These are phyloP conservation scores for Pica pica DNA, from an alignment of 2,113 vertebrate genomes.

Conservation along the genomic window DNA sequence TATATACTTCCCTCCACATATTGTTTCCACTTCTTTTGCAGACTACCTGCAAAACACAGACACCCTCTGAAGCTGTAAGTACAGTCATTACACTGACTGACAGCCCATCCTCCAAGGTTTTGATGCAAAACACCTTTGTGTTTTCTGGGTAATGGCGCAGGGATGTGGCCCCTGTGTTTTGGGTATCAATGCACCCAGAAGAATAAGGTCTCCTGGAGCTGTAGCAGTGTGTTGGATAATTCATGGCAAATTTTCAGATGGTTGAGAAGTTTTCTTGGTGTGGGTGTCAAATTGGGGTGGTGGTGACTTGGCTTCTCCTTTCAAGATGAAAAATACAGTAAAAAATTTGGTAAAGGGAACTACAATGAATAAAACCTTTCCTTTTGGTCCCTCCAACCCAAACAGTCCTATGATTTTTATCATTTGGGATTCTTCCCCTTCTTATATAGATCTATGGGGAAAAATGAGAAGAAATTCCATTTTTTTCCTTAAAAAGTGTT, in stretches of 20 bases:
- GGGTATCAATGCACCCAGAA: background rate
- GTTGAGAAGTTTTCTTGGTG: background rate
- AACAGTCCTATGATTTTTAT: background rate
- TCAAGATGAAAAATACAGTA: background rate
- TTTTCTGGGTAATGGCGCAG: background rate
- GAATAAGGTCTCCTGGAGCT: background rate
- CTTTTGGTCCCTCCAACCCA: background rate
- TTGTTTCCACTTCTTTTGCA: background rate
- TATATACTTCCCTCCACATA: background rate
- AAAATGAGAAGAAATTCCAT: background rate
- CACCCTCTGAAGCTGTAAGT: background rate
- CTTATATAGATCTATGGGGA: background rate
- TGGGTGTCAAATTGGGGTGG: background rate
- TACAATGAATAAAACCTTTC: background rate
- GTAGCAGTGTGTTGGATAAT: background rate
- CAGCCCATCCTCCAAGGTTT: background rate
- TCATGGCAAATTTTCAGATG: background rate
- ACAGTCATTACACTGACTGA: background rate
- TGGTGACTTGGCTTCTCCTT: background rate
- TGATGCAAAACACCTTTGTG: background rate
- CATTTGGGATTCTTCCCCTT: background rate
- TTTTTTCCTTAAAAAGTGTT: background rate
- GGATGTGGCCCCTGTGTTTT: rapidly evolving
- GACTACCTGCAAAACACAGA: slow-evolving; percentile 31
- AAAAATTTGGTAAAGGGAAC: background rate